These are phyloP conservation scores for Pseudomyrmex pallidus DNA, from an alignment of 1,140 invertebrate species.

Conservation along the genomic window DNA sequence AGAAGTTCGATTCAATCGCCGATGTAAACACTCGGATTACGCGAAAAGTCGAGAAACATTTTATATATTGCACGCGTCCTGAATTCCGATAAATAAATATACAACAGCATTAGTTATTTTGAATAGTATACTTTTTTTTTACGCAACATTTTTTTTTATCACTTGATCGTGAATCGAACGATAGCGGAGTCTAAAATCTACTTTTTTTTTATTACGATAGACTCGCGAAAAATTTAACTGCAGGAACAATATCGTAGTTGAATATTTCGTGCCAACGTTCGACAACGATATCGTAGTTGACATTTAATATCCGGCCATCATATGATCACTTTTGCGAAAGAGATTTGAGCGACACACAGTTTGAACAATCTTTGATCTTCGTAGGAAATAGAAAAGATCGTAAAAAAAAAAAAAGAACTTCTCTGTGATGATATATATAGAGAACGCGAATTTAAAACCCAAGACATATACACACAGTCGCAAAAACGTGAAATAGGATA, in stretches of 20 bases:
- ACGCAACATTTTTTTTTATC: neutral
- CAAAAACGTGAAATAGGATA: neutral
- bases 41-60: neutral
- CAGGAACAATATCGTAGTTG: conserved; percentile 11
- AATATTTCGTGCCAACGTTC: conserved; percentile 20
- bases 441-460: neutral
- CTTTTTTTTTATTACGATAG: neutral
- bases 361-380: conserved; percentile 28
- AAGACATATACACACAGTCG: neutral
- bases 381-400: conserved; percentile 14
- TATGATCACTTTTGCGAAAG: conserved; percentile 24
- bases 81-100: neutral
- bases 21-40: neutral
- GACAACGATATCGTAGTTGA: conserved; percentile 33
- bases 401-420: neutral
- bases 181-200: neutral
- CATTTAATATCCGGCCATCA: conserved; percentile 47
- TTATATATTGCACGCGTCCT: neutral
- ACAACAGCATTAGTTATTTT: conserved; percentile 2
- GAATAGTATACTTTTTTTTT: neutral
- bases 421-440: too few species aligned
- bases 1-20: neutral
- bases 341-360: conserved; percentile 7
- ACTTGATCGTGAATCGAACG: neutral
- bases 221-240: neutral